phyloP scores from a whole-genome alignment of 2,797 vertebrate species.

The Otolemur crassicaudatus region DNA sequence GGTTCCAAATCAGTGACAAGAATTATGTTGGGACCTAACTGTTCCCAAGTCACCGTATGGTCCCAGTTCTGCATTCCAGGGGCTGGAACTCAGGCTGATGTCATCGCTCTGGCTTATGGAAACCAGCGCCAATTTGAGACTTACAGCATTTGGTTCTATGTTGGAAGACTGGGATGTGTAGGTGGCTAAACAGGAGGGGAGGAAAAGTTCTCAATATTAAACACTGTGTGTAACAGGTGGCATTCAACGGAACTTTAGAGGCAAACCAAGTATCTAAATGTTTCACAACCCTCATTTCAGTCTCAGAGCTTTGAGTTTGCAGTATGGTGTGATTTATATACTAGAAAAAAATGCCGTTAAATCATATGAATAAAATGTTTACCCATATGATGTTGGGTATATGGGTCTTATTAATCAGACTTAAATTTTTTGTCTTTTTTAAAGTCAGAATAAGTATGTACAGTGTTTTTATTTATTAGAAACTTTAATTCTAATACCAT shows the following conservation, averaged over 20 bases:
- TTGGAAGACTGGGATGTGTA: background rate
- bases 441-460: background rate
- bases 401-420: background rate
- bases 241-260: background rate
- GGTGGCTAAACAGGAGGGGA: background rate
- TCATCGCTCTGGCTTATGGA: conserved; percentile 49
- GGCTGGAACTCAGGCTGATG: conserved; percentile 1
- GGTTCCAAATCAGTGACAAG: background rate
- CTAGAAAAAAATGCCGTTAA: conserved; percentile 20
- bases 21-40: background rate
- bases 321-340: background rate
- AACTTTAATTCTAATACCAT: background rate
- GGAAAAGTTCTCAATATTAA: conserved; percentile 12
- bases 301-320: background rate
- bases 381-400: background rate
- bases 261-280: background rate
- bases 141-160: background rate
- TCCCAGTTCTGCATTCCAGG: background rate
- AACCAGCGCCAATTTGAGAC: conserved; percentile 64
- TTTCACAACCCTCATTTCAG: background rate
- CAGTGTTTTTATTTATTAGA: background rate
- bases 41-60: background rate
- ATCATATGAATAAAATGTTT: background rate
- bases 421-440: background rate
- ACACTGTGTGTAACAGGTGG: background rate